Base-by-base conservation (phyloP, 2,797 vertebrate species). In the Valencia hispanica region DNA sequence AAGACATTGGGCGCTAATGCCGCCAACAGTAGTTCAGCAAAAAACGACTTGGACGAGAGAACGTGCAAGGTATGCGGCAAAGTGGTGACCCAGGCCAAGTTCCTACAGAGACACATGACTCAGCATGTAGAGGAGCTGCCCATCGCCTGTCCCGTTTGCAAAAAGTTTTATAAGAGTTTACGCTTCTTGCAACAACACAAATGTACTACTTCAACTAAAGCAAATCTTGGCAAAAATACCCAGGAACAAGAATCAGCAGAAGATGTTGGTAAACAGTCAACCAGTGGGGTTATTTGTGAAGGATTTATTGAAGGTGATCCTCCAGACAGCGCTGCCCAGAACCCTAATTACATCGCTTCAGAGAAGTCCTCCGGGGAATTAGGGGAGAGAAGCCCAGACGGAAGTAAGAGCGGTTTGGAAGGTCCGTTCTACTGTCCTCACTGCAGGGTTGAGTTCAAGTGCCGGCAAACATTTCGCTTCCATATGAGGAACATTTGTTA, bases 401-500 rank as follows among this genome's bases (percentile, higher is more conserved):
- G 68, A 11, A 79, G 78, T 27, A 91, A 86, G 68, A 80, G 72
- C 11, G 0, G 89, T 2, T 3, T 90, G 0, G 91, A 91, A 18
- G 92, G 91, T 47, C 92, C 91, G 0, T 94, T 91, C 79, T 90
- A 91, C 84, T 94, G 94, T 70, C 92, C 92, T 15, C 92, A 94
- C 81, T 94, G 94, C 89, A 92, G 94, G 0, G 91, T 80, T 0
- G 93, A 94, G 90, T 94, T 94, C 51, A 94, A 94, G 82, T 94
- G 94, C 90, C 89, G 84, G 81, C 93, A 94, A 32, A 93, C 94
- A 0, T 93, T 94, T 27, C 69, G 92, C 36, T 94, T 89, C 75
- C 94, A 94, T 53, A 65, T 93, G 65, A 81, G 94, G 68, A 94
- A 94, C 80, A 94, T 94, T 80, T 94, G 94, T 83, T 94, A 94